Base-by-base conservation (phyloP, 2,888 invertebrate genomes). In the Ichneumon xanthorius region DNA sequence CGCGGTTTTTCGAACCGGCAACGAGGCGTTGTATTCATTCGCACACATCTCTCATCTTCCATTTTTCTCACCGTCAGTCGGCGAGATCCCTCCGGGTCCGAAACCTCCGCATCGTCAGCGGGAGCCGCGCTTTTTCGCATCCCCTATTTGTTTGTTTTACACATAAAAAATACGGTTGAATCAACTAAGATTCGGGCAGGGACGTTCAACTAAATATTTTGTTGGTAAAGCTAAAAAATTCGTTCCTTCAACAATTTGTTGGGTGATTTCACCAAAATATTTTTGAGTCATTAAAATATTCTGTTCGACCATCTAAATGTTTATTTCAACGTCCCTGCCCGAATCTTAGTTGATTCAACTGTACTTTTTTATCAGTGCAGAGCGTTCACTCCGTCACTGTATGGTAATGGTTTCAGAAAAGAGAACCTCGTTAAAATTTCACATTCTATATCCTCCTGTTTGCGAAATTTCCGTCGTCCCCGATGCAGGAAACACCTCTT, bases 321-420 rank as follows among this genome's bases (percentile, higher is more conserved):
- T 22, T 22, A 22, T 22, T 22, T 22, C 22, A 22, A 22, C 22
- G 22, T 22, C 22, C 22, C 22, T 22, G 22, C 22, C 22, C 22
- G 22, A 22, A 22, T 22, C 22, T 22, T 22, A 22, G 22, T 22
- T 22, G 22, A 22, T 22, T 22, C 22, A 22, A 22, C 22, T 22
- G 22, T 22, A 22, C 22, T 22, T 22, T 22, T 22, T 22, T 22
- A 22, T 22, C 22, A 22, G 1, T 22, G 22, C 22, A 84, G 88
- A 85, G 80, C 86, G 82, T 73, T 78, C 67, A 55, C 76, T 86
- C 83, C 77, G 26, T 19, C 26, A 40, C 45, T 1, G 16, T 19
- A 11, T 26, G 16, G 37, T 40, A 55, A 9, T 40, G 33, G n/a
- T 70, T 70, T 70, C 70, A 33, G 30, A 61, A 14, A 16, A 30